Base-by-base conservation (phyloP, 2,888 invertebrate genomes). In the Acronicta psi region DNA sequence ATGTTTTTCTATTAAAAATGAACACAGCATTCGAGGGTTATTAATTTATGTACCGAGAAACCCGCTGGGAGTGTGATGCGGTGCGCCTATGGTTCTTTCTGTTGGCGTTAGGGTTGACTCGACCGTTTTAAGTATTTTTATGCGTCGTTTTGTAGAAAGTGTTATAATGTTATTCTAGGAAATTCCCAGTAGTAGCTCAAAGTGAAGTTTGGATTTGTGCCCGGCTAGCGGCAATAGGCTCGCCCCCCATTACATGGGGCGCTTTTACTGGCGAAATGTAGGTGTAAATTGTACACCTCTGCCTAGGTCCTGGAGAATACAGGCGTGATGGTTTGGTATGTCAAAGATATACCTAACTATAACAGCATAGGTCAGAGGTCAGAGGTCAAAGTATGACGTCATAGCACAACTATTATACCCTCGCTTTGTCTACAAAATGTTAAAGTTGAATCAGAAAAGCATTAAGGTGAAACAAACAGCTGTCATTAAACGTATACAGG, bases 371-470 rank as follows among this genome's bases (percentile, higher is more conserved):
- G 6, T 34, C n/a, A 34, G n/a, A 29, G 34, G 6, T 34, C n/a
- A 34, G n/a, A 34, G 34, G 34, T 34, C 50, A 46, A 16, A 45
- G 17, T 34, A 13, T 74, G 66, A 74, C 62, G 75, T 54, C 51
- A 71, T 10, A 17, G 36, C 50, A 67, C 45, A 41, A 60, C 34
- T 46, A 18, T 13, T 17, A 10, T n/a, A 23, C 36, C 25, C 17
- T 14, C 5, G 40, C 14, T 57, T 57, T 52, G 59, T 63, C 43
- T 56, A 40, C 17, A 34, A 60, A 73, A 71, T 58, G 70, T 49
- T 65, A 54, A 60, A 60, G 71, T 74, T 74, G 58, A 74, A 66
- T 60, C 60, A 57, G 53, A 66, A 66, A 45, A 41, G 51, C 60
- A 65, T 66, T 71, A 58, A 49, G 23, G 38, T 16, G 64, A 66